Evolutionary conservation across 2,888 invertebrate genomes (phyloP).

Genomic region (Ariolimax columbianus): DNA sequence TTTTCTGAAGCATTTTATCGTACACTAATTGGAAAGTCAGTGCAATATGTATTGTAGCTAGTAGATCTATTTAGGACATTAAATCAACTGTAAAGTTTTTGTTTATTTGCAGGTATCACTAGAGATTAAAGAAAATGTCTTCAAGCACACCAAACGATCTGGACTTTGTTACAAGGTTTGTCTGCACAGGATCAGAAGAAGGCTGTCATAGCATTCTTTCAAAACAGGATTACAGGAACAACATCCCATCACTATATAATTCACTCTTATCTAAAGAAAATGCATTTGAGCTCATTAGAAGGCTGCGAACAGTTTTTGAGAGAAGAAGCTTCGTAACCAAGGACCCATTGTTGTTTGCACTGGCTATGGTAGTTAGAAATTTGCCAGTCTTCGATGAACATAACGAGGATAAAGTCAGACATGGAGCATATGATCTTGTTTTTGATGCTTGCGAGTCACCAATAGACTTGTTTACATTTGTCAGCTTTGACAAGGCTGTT

Average conservation of each 20-base stretch:
- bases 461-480: constrained; percentile 47
- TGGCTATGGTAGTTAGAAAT: constrained; percentile 42
- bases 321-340: constrained; percentile 36
- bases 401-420: constrained; percentile 32
- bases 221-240: not conserved
- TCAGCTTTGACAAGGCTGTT: constrained; percentile 44
- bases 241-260: not conserved
- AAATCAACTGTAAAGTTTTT: not conserved
- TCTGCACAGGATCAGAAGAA: constrained; percentile 43
- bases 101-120: not conserved
- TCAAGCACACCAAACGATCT: constrained; percentile 25
- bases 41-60: too few species aligned
- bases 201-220: constrained; percentile 25
- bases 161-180: constrained; percentile 43
- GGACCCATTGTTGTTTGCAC: constrained; percentile 34
- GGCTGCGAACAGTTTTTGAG: constrained; percentile 31
- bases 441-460: constrained; percentile 35
- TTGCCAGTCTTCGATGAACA: constrained; percentile 26
- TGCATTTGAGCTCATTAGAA: constrained; percentile 4
- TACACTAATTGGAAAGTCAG: too few species aligned
- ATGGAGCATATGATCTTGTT: constrained; percentile 28
- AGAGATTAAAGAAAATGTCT: constrained; percentile 19
- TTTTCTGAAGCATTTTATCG: too few species aligned
- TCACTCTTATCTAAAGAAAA: constrained; percentile 32
- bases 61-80: too few species aligned